Conservation (phyloP, 2,888 invertebrate genomes). For the Heliconius erato region DNA sequence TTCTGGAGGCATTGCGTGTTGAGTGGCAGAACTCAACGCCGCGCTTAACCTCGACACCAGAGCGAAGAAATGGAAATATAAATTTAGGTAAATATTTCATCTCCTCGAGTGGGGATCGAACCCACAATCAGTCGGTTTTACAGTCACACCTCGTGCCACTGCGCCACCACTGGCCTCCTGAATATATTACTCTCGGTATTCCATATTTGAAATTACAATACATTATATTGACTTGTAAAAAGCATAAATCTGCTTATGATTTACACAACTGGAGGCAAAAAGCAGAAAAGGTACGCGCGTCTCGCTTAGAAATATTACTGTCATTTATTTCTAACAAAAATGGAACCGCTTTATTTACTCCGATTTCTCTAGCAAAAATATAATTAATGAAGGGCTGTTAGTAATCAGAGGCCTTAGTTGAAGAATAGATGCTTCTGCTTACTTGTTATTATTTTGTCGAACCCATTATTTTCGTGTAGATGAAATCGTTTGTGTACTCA, state of each 20-base stretch:
- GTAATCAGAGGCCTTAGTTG: slow-evolving; percentile 76
- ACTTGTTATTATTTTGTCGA: slow-evolving; percentile 32
- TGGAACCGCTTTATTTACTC: slow-evolving; percentile 74
- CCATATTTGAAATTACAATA: not conserved
- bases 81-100: too few relatives aligned
- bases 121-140: too few relatives aligned
- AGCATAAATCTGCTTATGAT: slow-evolving; percentile 34
- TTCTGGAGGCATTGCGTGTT: too few relatives aligned
- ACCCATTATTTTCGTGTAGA: slow-evolving; percentile 25
- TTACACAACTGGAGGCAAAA: slow-evolving; percentile 30
- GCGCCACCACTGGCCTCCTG: too few relatives aligned
- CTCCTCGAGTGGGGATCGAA: too few relatives aligned
- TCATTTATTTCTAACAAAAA: slow-evolving; percentile 73
- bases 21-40: too few relatives aligned
- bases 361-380: slow-evolving; percentile 77
- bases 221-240: slow-evolving; percentile 22
- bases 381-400: slow-evolving; percentile 81
- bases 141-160: too few relatives aligned
- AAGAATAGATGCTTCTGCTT: slow-evolving; percentile 43
- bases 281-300: slow-evolving; percentile 38
- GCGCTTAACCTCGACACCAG: too few relatives aligned
- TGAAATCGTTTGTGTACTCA: not conserved
- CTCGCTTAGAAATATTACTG: slow-evolving; percentile 57
- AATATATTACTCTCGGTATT: not conserved
- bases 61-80: too few relatives aligned